Evolutionary conservation across 1,140 invertebrate species (phyloP).

Genomic region (Copidosoma floridanum): DNA sequence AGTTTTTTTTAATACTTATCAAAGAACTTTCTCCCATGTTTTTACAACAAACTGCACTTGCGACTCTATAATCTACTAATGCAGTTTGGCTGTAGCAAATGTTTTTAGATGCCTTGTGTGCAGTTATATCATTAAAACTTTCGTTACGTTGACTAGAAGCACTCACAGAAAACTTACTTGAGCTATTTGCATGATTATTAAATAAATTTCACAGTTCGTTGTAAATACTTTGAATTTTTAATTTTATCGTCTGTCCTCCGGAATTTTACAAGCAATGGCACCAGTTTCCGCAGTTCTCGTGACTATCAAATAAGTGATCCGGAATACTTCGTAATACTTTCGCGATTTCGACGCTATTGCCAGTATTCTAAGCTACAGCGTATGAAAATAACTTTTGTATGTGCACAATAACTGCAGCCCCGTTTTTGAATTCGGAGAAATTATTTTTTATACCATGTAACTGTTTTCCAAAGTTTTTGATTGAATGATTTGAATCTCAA

Average conservation of each 20-base stretch:
- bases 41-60: too few species aligned
- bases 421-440: too few species aligned
- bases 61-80: background rate
- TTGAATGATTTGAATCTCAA: background rate
- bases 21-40: constrained; percentile 18
- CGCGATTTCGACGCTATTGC: too few species aligned
- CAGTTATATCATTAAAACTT: constrained; percentile 20
- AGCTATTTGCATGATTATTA: constrained; percentile 20
- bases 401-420: too few species aligned
- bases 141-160: too few species aligned
- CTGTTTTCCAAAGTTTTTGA: too few species aligned
- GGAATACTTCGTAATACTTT: too few species aligned
- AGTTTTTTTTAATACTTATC: constrained; percentile 16
- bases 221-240: background rate
- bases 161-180: constrained; percentile 12
- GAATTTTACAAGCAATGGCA: background rate
- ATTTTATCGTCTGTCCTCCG: constrained; percentile 1
- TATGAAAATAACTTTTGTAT: too few species aligned
- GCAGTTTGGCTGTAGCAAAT: constrained; percentile 6
- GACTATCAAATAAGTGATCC: too few species aligned
- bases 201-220: constrained; percentile 5
- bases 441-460: too few species aligned
- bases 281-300: constrained; percentile 1
- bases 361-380: too few species aligned
- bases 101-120: constrained; percentile 22